These are phyloP conservation scores for Vanessa tameamea DNA, from an alignment of 1,140 invertebrate genomes.

Conservation along the genomic window DNA sequence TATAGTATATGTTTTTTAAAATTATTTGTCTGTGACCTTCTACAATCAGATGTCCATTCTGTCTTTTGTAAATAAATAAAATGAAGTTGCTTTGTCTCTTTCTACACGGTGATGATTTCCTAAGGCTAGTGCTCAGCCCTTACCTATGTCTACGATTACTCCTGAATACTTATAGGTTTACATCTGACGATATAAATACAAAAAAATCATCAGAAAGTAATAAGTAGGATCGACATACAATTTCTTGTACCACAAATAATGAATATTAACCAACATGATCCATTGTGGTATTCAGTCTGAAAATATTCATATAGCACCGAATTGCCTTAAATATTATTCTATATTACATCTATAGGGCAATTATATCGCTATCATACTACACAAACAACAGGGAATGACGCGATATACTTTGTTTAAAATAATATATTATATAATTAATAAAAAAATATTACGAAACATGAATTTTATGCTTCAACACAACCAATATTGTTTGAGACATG, in stretches of 20 bases:
- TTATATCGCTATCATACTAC: conserved; percentile 70
- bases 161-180: neutral
- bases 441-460: neutral
- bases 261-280: neutral
- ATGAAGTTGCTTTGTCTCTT: no score
- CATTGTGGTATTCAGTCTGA: conserved; percentile 59
- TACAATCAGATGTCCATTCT: no score
- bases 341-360: conserved; percentile 60
- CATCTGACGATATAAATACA: neutral
- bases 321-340: conserved; percentile 62
- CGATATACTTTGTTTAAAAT: conserved; percentile 48
- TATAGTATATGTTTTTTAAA: no score
- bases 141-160: neutral
- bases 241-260: conserved; percentile 3
- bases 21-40: no score
- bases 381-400: conserved; percentile 68
- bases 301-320: conserved; percentile 70
- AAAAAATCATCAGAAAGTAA: neutral
- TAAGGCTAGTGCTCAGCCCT: neutral
- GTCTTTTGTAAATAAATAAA: no score
- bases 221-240: neutral
- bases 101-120: no score
- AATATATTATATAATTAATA: conserved; percentile 7
- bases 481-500: conserved; percentile 7
- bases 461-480: neutral